These are phyloP conservation scores for Steatocranus sp. DNA, from an alignment of 2,797 vertebrate species.

Conservation along the genomic window DNA sequence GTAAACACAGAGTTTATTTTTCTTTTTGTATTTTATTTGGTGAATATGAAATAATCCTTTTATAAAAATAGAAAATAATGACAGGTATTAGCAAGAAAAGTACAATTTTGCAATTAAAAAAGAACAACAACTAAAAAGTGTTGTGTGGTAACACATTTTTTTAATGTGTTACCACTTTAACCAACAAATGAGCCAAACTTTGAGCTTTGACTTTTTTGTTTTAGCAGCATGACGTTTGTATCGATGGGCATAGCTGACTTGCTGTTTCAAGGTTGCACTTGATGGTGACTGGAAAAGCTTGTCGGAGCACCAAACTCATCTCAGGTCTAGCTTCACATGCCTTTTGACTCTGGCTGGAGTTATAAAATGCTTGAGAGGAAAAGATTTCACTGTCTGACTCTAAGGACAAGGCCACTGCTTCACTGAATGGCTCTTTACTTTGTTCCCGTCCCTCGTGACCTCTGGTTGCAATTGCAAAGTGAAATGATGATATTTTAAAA, in stretches of 20 bases:
- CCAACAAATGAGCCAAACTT: not conserved
- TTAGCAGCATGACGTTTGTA: not conserved
- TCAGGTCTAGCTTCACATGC: not conserved
- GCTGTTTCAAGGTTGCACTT: not conserved
- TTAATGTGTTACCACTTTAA: not conserved
- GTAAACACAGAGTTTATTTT: not conserved
- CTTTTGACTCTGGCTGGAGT: not conserved
- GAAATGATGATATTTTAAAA: constrained; percentile 49
- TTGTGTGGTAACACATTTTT: not conserved
- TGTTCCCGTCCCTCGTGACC: constrained; percentile 39
- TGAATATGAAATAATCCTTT: not conserved
- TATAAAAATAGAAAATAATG: not conserved
- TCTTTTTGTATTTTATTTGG: not conserved
- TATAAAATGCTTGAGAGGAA: constrained; percentile 12
- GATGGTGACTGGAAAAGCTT: not conserved
- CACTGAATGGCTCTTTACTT: constrained; percentile 31
- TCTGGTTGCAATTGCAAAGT: constrained; percentile 16
- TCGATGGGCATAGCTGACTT: not conserved
- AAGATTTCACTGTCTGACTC: constrained; percentile 4
- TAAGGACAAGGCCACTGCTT: constrained; percentile 9
- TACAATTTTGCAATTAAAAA: not conserved
- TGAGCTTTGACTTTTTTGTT: not conserved
- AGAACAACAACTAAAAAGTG: not conserved
- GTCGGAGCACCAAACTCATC: not conserved
- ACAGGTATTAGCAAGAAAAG: not conserved